Conservation (phyloP, 2,797 vertebrate genomes). For the Kryptolebias ocellatus region DNA sequence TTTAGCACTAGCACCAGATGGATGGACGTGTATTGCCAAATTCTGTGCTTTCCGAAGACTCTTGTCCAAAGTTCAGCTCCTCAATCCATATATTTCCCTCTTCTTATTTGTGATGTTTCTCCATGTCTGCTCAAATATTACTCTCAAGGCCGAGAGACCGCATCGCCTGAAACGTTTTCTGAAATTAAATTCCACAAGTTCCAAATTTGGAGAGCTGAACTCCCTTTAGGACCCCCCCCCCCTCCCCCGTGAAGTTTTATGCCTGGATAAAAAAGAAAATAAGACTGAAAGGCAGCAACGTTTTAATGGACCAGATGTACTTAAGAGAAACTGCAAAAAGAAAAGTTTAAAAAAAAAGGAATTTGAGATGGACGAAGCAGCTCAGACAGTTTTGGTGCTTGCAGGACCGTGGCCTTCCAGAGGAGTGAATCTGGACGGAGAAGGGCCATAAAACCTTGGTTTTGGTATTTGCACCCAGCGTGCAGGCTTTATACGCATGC, state of each 20-base stretch:
- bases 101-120: conserved; percentile 36
- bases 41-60: conserved; percentile 37
- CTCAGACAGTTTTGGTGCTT: no score
- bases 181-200: conserved; percentile 72
- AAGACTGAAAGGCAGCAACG: conserved; percentile 42
- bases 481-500: no score
- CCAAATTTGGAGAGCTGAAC: conserved; percentile 43
- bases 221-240: conserved; percentile 46
- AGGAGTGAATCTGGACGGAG: no score
- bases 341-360: neutral
- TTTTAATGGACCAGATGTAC: conserved; percentile 27
- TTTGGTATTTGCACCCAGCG: no score
- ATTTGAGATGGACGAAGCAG: neutral
- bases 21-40: conserved; percentile 38
- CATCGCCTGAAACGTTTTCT: conserved; percentile 50
- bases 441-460: no score
- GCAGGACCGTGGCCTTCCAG: no score
- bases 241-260: conserved; percentile 47
- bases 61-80: conserved; percentile 38
- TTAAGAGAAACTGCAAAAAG: conserved; percentile 25
- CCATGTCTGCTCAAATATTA: conserved; percentile 23
- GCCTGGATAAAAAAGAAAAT: conserved; percentile 46
- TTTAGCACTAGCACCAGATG: conserved; percentile 49
- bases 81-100: conserved; percentile 37
- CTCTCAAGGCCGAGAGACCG: conserved; percentile 28